Base-by-base conservation (phyloP, 1,140 invertebrate genomes). In the Cephus cinctus region DNA sequence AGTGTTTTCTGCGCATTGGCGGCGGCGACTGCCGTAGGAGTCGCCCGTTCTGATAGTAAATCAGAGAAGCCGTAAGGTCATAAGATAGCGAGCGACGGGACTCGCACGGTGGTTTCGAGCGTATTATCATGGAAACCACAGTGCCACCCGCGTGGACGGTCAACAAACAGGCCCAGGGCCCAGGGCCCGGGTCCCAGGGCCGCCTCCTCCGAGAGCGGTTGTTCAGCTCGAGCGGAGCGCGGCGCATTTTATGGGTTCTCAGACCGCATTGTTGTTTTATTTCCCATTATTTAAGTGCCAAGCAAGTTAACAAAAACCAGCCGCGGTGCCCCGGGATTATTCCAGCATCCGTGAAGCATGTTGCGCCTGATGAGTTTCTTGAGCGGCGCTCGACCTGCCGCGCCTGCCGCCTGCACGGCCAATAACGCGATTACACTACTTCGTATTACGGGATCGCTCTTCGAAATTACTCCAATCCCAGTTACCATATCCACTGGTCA, bases 251-350 rank as follows among this genome's bases (percentile, higher is more conserved):
- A 57, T 48, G 40, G 47, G 36, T 55, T 46, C 52, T 40, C 45
- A 43, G n/a, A 18, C 30, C 43, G 42, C 50, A 58, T 61, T 53
- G 59, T 55, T 44, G 40, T 59, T 61, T 52, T 53, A 56, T 56
- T 56, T 50, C 42, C 57, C 46, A 55, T 59, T 59, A 59, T 60
- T 50, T 55, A 52, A 60, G 48, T 44, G 41, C 43, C 52, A 48
- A 54, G 51, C 41, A 40, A 49, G 54, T 57, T 47, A 49, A 56
- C 54, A 56, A 56, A 58, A 56, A 52, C 47, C 52, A 55, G 43
- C 45, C 34, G 52, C 35, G 21, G 27, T 43, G 43, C 48, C 39
- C 38, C 34, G 23, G 27, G 43, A 52, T 57, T 57, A 57, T 55
- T 57, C 48, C 48, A 32, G 48, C 48, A 46, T 57, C 32, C 47